Conservation (phyloP, 2,888 invertebrate genomes). For the Dilophus febrilis region DNA sequence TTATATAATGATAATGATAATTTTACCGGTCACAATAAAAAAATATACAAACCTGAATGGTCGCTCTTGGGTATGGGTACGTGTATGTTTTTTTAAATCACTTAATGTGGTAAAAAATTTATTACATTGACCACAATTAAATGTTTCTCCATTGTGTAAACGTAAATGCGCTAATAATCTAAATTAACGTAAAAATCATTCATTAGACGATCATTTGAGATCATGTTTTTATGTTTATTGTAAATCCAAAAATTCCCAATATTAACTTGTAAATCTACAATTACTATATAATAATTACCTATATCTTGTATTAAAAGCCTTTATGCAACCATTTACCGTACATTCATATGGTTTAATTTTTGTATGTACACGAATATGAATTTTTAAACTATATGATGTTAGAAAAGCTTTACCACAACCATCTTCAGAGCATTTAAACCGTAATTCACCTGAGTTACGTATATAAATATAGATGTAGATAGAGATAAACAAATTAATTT, state of each 20-base stretch:
- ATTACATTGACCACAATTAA: constrained; percentile 76
- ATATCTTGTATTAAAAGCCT: constrained; percentile 89
- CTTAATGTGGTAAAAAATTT: constrained; percentile 89
- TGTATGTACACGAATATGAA: constrained; percentile 85
- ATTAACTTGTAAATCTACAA: too few species aligned
- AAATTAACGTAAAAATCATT: constrained; percentile 16
- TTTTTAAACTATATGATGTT: constrained; percentile 87
- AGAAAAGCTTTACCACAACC: constrained; percentile 85
- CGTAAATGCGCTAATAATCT: constrained; percentile 78
- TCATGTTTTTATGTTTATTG: background rate
- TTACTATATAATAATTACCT: constrained; percentile 35
- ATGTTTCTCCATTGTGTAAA: constrained; percentile 85
- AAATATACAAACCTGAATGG: constrained; percentile 51
- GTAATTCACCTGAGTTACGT: constrained; percentile 87
- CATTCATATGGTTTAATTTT: constrained; percentile 86
- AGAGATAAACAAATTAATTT: background rate
- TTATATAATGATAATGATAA: background rate
- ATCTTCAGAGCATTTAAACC: constrained; percentile 76
- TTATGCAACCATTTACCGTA: constrained; percentile 63
- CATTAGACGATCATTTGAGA: constrained; percentile 7
- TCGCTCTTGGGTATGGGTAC: constrained; percentile 82
- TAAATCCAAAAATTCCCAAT: background rate
- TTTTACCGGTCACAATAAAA: background rate
- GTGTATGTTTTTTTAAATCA: constrained; percentile 83
- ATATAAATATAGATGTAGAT: too few species aligned